Evolutionary conservation across 2,113 vertebrate species (phyloP), one percentile per base, ranked within the genome.

Genomic region (Paratilapia polleni): DNA sequence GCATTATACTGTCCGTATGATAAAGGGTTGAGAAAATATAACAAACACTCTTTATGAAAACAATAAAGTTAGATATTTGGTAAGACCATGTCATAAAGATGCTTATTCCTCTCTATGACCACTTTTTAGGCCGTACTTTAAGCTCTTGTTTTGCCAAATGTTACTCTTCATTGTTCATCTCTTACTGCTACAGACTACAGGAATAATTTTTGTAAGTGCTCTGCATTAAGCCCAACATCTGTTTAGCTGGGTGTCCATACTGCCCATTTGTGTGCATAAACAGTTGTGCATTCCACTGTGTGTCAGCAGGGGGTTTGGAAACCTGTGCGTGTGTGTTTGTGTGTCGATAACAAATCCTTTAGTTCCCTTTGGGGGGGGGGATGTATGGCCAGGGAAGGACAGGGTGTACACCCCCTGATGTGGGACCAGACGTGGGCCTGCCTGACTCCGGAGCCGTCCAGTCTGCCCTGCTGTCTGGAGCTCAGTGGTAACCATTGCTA

Each of bases 261-360:
- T 86, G 78, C 63, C 74, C 77, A 61, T 87, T 85, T 86, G 85
- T 78, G 85, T 5, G 7, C 20, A 28, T 74, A 28, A 87, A 83
- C 62, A 63, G 41, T 85, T 82, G 77, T 78, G 60, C 61, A 63
- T 87, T 77, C 26, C 59, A 49, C 24, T 73, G 75, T 78, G 84
- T 83, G 58, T 78, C 85, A 85, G 78, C 78, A 22, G 90, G 88
- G 81, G 90, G 83, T 60, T 63, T 41, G 47, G n/a, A 43, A 47
- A 66, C 47, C 49, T n/a, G 75, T 12, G 6, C 47, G 15, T 83
- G 79, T 15, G 24, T 63, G 54, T 88, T 79, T 88, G 78, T 20
- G 4, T 85, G 84, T 58, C 83, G 38, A 63, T 77, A 61, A 78
- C 8, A 91, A 90, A 91, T 91, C 88, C 76, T 74, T 74, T 24